These are phyloP conservation scores for Germaria angustata DNA, from an alignment of 2,888 invertebrate species.

Conservation along the genomic window DNA sequence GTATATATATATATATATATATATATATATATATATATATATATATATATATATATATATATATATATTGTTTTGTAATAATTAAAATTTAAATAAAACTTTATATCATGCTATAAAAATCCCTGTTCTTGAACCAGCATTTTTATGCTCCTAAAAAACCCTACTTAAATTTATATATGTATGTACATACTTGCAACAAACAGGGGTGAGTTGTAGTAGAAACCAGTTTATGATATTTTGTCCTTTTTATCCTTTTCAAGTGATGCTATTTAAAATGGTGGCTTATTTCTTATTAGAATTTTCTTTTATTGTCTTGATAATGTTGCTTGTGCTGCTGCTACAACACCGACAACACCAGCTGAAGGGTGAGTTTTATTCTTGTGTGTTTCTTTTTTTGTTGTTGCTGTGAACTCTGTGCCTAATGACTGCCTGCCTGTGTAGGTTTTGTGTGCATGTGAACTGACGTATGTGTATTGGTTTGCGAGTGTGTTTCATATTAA, in stretches of 20 bases:
- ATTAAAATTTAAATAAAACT: background rate
- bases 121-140: slow-evolving; percentile 4
- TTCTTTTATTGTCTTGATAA: slow-evolving; percentile 65
- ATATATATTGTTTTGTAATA: too few relatives aligned
- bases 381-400: slow-evolving; percentile 21
- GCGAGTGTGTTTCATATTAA: slow-evolving; percentile 7
- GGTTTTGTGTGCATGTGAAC: background rate
- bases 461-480: background rate
- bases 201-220: slow-evolving; percentile 51
- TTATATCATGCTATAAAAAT: slow-evolving; percentile 62
- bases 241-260: slow-evolving; percentile 27
- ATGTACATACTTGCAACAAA: background rate
- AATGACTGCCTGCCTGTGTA: slow-evolving; percentile 22
- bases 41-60: too few relatives aligned
- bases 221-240: slow-evolving; percentile 46
- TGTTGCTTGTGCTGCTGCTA: slow-evolving; percentile 3
- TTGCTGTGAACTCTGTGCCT: slow-evolving; percentile 17
- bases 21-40: too few relatives aligned
- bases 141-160: slow-evolving; percentile 17
- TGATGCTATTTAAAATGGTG: slow-evolving; percentile 74
- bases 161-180: background rate
- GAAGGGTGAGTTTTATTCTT: slow-evolving; percentile 60
- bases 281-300: slow-evolving; percentile 77
- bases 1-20: too few relatives aligned
- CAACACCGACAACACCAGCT: slow-evolving; percentile 15